Evolutionary conservation across 2,888 invertebrate species (phyloP).

Genomic region (Spodoptera exigua): DNA sequence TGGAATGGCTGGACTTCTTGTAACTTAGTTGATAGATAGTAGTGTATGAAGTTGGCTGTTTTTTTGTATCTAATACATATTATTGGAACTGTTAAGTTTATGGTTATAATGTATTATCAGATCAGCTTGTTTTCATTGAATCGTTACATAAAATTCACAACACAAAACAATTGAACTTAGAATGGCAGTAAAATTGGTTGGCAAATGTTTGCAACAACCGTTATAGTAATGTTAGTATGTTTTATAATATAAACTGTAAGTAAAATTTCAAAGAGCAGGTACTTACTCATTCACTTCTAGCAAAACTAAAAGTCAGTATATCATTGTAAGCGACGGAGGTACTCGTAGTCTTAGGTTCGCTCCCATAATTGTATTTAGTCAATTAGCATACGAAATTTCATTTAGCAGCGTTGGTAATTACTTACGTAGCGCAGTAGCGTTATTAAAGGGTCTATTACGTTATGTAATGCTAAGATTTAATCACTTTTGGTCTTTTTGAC

Average conservation of each 20-base stretch:
- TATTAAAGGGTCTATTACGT: conserved; percentile 67
- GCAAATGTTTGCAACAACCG: too few relatives aligned
- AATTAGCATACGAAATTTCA: conserved; percentile 85
- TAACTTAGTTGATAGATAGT: too few relatives aligned
- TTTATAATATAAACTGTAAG: neutral
- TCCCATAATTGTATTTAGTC: conserved; percentile 85
- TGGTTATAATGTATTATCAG: too few relatives aligned
- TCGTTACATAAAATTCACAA: too few relatives aligned
- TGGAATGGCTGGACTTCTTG: too few relatives aligned
- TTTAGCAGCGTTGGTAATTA: conserved; percentile 81
- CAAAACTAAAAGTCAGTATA: conserved; percentile 18
- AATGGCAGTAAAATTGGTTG: too few relatives aligned
- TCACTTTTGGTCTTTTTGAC: conserved; percentile 59
- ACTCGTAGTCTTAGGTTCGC: conserved; percentile 78
- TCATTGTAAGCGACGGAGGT: conserved; percentile 59
- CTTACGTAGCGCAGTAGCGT: conserved; percentile 69
- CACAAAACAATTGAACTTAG: too few relatives aligned
- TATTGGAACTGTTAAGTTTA: too few relatives aligned
- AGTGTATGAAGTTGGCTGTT: too few relatives aligned
- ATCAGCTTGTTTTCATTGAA: too few relatives aligned
- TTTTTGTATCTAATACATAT: too few relatives aligned
- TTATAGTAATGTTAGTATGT: conserved; percentile 44
- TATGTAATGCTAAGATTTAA: conserved; percentile 62
- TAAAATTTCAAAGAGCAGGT: too few relatives aligned
- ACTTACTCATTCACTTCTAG: conserved; percentile 32